Evolutionary conservation across 2,888 invertebrate genomes (phyloP).

Genomic region (Ernsta delagoae): DNA sequence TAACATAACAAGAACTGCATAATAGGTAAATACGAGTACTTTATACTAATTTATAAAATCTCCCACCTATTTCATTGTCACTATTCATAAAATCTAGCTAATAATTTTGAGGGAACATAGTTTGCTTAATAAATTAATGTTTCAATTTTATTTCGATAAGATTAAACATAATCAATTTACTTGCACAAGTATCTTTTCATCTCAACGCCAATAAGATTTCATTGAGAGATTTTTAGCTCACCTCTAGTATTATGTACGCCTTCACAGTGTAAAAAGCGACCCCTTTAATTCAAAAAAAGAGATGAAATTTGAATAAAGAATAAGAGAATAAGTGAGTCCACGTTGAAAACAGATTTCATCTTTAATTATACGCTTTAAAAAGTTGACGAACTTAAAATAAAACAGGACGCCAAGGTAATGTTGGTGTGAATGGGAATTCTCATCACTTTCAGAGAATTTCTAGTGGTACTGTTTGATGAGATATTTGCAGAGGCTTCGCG

Average conservation of each 20-base stretch:
- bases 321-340: not conserved
- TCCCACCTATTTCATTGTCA: no score
- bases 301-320: conserved; percentile 11
- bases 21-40: no score
- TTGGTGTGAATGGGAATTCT: conserved; percentile 7
- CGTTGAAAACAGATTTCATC: conserved; percentile 13
- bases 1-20: not conserved
- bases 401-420: conserved; percentile 6
- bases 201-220: not conserved
- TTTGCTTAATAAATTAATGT: no score
- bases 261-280: not conserved
- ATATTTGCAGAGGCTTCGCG: conserved; percentile 7
- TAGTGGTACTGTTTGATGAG: conserved; percentile 8
- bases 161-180: not conserved
- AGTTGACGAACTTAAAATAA: conserved; percentile 22
- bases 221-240: conserved; percentile 1
- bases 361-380: conserved; percentile 30
- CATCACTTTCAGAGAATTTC: not conserved
- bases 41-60: no score
- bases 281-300: not conserved
- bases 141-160: not conserved
- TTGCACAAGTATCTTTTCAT: not conserved
- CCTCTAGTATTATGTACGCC: not conserved
- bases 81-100: no score
- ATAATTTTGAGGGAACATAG: no score